Evolutionary conservation across 2,113 vertebrate species (phyloP), one percentile per base, ranked within the genome.

Genomic region (Elaphurus davidianus): DNA sequence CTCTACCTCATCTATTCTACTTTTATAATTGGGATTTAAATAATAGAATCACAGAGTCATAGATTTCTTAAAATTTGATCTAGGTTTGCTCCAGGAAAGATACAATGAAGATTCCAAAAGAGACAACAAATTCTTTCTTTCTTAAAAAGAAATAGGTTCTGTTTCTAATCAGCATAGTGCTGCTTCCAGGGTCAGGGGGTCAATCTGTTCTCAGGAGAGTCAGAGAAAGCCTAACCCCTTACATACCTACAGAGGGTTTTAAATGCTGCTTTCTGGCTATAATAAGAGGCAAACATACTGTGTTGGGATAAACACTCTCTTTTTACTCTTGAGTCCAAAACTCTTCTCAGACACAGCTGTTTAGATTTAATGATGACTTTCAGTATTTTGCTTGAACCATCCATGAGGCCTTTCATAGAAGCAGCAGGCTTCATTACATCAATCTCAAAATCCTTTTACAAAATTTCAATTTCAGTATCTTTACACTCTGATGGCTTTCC

Each of bases 11-110:
- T 97, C 60, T 55, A 89, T 81, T 92, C 87, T 97, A 76, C 40
- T 87, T 94, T 94, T 90, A 67, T 98, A 96, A 98, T 98, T 97
- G 97, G 81, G 83, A 96, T 97, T 98, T 97, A 98, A 98, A 98
- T 98, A 98, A 97, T 97, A 94, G 93, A 98, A 97, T 97, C 55
- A 60, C 43, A n/a, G 81, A 90, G 59, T 91, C 84, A 94, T 13
- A 64, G 71, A 97, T 97, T 95, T 95, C 62, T 96, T 71, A 89
- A 89, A 97, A 93, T 74, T 87, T 84, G 74, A 91, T 92, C 89
- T 93, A 60, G 16, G n/a, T 85, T 96, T 97, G 78, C 93, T 98
- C 19, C 79, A 52, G 47, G 83, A 95, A 79, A 96, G 40, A 52
- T 67, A 96, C 45, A 94, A 33, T 13, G 43, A 98, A 11, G 60